Conservation (phyloP, 2,888 invertebrate species). For the Drosophila eohydei region DNA sequence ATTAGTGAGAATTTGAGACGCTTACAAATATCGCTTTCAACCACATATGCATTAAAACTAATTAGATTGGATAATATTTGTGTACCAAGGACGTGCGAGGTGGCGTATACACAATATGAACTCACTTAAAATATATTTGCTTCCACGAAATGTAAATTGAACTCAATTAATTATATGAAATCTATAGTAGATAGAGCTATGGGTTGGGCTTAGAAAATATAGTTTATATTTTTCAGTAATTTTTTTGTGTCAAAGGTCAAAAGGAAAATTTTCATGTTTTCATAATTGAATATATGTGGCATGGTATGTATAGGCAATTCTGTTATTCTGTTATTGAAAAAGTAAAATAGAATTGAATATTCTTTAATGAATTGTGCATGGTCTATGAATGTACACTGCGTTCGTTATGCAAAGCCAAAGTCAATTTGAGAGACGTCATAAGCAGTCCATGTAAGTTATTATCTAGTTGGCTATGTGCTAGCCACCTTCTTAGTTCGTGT, state of each 20-base stretch:
- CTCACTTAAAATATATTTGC: constrained; percentile 19
- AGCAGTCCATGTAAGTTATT: background rate
- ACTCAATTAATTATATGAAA: background rate
- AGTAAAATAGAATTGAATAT: background rate
- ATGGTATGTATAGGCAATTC: no score
- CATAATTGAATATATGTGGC: no score
- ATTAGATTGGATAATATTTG: constrained; percentile 22
- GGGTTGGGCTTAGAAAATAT: background rate
- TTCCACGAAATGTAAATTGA: constrained; percentile 2
- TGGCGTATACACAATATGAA: constrained; percentile 5
- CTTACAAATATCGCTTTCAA: background rate
- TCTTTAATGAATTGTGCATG: background rate
- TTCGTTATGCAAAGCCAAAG: background rate
- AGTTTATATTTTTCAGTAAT: background rate
- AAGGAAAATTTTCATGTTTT: no score
- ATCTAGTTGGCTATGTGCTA: background rate
- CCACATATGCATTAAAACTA: constrained; percentile 1
- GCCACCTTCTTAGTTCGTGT: constrained; percentile 13
- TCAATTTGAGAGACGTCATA: background rate
- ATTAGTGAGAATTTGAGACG: background rate
- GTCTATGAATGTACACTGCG: background rate
- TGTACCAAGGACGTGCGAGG: background rate
- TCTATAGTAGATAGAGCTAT: no score
- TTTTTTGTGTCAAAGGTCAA: no score
- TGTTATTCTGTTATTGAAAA: background rate